These are phyloP conservation scores for Styela clava DNA, from an alignment of 23 tunicate species.

Conservation along the genomic window DNA sequence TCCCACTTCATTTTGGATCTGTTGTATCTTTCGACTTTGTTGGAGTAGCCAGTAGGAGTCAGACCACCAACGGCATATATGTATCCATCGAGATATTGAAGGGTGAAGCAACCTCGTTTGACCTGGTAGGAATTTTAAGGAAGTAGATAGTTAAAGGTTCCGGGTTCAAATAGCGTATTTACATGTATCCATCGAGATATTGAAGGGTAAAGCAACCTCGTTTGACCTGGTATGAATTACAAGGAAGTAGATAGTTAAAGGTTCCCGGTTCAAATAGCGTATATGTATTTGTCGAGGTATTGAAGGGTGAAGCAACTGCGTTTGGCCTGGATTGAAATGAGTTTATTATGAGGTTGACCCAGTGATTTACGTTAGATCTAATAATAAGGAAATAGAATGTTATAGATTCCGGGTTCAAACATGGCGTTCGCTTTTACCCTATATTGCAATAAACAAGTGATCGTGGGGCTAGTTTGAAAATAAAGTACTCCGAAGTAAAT, in stretches of 20 bases:
- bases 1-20: slow-evolving; percentile 63
- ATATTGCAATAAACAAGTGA: no score
- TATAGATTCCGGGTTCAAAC: not conserved
- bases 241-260: no score
- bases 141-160: no score
- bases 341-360: no score
- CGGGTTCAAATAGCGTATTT: no score
- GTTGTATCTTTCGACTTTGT: slow-evolving; percentile 76
- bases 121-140: slow-evolving; percentile 47
- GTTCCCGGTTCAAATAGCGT: slow-evolving; percentile 89
- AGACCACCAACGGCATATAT: slow-evolving; percentile 90
- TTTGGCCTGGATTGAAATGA: slow-evolving; percentile 58
- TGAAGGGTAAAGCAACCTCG: slow-evolving; percentile 75
- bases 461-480: no score
- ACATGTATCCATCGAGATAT: slow-evolving; percentile 41
- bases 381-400: not conserved
- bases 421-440: no score
- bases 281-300: slow-evolving; percentile 42
- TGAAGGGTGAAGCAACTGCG: slow-evolving; percentile 73
- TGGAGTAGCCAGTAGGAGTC: slow-evolving; percentile 83
- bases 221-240: slow-evolving; percentile 47
- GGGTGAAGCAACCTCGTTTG: slow-evolving; percentile 70
- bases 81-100: slow-evolving; percentile 40
- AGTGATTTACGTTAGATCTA: no score
- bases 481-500: no score